phyloP scores from a whole-genome alignment of 2,888 invertebrate species.

The Agriotes lineatus region DNA sequence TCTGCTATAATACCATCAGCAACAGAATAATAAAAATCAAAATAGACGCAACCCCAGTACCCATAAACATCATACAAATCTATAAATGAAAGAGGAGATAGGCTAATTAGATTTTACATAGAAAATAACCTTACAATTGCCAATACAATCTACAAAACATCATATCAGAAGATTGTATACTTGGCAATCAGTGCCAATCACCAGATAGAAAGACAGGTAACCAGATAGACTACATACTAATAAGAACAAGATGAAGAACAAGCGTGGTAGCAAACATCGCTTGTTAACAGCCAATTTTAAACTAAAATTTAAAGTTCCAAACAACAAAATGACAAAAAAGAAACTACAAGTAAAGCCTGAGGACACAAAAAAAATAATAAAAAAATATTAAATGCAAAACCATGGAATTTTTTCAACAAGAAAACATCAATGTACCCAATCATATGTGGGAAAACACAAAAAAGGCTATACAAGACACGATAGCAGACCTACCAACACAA shows the following conservation, averaged over 20 bases:
- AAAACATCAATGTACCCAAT: too few relatives aligned
- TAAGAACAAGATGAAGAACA: background rate
- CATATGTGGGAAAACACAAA: too few relatives aligned
- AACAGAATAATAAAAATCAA: too few relatives aligned
- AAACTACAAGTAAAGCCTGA: background rate
- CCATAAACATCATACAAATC: too few relatives aligned
- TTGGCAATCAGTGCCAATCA: too few relatives aligned
- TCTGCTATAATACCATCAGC: too few relatives aligned
- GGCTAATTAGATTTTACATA: background rate
- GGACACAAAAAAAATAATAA: background rate
- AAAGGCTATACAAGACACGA: too few relatives aligned
- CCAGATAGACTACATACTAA: constrained; percentile 2
- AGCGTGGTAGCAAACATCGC: background rate
- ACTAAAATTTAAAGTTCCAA: background rate
- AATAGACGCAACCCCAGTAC: too few relatives aligned
- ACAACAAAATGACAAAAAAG: background rate
- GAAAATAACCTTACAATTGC: background rate
- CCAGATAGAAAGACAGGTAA: too few relatives aligned
- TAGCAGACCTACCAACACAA: background rate
- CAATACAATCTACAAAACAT: background rate
- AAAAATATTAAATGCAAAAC: too few relatives aligned
- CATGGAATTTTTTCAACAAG: too few relatives aligned
- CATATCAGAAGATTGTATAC: background rate
- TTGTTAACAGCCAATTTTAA: background rate
- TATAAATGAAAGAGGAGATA: background rate